Percentiles rank a stretch among this genome's conserved stretches.
phyloP scores from a whole-genome alignment of 2,113 vertebrate genomes.

The Melierax canorus region DNA sequence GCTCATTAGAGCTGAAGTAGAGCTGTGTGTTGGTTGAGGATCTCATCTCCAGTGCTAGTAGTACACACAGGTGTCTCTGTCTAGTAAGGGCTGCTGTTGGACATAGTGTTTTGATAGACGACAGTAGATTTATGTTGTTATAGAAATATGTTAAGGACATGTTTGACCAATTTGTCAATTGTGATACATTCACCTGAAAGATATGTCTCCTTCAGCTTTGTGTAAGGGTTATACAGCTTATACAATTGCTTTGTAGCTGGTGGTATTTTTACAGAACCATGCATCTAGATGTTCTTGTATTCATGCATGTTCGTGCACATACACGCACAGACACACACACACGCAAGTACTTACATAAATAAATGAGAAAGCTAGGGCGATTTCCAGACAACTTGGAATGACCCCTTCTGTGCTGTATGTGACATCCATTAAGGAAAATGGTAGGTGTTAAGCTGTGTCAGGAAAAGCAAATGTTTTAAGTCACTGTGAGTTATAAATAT shows the following conservation, averaged over 20 bases:
- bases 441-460: background rate
- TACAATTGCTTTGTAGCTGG: background rate
- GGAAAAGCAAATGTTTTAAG: background rate
- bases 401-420: background rate
- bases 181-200: background rate
- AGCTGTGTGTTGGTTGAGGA: background rate
- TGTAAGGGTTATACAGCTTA: background rate
- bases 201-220: background rate
- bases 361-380: background rate
- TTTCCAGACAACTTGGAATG: background rate
- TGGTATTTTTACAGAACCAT: background rate
- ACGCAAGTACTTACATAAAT: background rate
- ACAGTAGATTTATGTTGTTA: background rate
- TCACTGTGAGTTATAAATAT: background rate
- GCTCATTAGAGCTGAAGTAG: background rate
- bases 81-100: background rate
- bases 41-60: background rate
- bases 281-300: background rate
- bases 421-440: background rate
- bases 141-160: fast-evolving
- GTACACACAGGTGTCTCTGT: background rate
- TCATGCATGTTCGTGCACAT: fast-evolving
- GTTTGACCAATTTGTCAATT: background rate
- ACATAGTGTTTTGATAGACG: background rate
- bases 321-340: too few species aligned